Evolutionary conservation across 1,140 invertebrate genomes (phyloP).

Genomic region (Streblospio benedicti): DNA sequence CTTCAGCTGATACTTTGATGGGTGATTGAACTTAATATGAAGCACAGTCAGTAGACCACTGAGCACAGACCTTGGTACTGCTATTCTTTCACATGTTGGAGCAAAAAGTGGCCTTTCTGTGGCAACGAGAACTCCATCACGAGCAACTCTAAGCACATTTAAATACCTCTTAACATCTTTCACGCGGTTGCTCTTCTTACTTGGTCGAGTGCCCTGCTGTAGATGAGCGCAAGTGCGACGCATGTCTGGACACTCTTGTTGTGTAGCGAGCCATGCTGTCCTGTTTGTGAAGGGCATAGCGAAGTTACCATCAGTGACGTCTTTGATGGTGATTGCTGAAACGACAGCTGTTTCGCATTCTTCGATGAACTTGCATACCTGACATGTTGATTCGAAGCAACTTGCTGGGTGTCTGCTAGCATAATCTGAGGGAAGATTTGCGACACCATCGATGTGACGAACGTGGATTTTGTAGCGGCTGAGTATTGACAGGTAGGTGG

Average conservation of each 20-base stretch:
- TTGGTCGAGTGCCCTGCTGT: slow-evolving; percentile 20
- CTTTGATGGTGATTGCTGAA: too few species aligned
- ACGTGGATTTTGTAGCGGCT: slow-evolving; percentile 19
- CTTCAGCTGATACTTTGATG: slow-evolving; percentile 14
- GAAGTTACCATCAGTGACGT: too few species aligned
- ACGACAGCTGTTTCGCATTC: too few species aligned
- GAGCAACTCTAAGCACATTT: slow-evolving; percentile 19
- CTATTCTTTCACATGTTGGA: slow-evolving; percentile 6
- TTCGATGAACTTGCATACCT: too few species aligned
- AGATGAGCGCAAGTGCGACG: slow-evolving; percentile 20
- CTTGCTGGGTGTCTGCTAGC: too few species aligned
- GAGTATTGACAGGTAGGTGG: slow-evolving; percentile 18
- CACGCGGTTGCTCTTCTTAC: slow-evolving; percentile 20
- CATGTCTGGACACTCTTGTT: slow-evolving; percentile 21
- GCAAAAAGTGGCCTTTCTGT: neutral
- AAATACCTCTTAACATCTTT: slow-evolving; percentile 20
- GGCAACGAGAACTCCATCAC: slow-evolving; percentile 23
- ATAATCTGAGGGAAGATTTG: slow-evolving; percentile 20
- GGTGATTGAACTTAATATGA: slow-evolving; percentile 19
- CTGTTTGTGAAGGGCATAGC: slow-evolving; percentile 17
- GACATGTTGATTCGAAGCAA: too few species aligned
- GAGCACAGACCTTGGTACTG: slow-evolving; percentile 18
- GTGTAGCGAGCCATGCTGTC: slow-evolving; percentile 14
- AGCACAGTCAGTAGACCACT: slow-evolving; percentile 20
- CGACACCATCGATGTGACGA: slow-evolving; percentile 14